phyloP scores from a whole-genome alignment of 2,113 vertebrate genomes.

The Phyllopteryx taeniolatus region DNA sequence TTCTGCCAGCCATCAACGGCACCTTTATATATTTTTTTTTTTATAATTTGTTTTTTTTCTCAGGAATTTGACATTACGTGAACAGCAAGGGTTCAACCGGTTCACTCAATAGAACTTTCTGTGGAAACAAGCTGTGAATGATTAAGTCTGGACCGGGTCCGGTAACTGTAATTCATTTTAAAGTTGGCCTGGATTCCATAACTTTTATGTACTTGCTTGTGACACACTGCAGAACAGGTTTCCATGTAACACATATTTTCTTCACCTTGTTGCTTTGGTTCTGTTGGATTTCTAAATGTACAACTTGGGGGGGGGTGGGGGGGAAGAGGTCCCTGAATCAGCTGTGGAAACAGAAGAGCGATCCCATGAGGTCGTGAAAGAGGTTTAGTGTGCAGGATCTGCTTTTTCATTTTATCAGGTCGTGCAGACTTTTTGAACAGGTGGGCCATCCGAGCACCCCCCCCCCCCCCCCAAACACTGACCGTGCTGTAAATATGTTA shows the following conservation, averaged over 20 bases:
- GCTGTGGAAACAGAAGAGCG: conserved; percentile 56
- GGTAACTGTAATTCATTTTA: conserved; percentile 23
- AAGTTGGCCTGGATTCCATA: conserved; percentile 12
- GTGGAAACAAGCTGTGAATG: conserved; percentile 20
- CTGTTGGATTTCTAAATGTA: conserved; percentile 27
- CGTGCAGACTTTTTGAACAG: conserved; percentile 67
- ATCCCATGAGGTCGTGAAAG: conserved; percentile 40
- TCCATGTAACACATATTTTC: conserved; percentile 10
- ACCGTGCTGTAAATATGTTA: conserved; percentile 17
- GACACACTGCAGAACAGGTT: conserved; percentile 17
- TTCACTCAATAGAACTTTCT: conserved; percentile 18
- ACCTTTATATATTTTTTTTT: not conserved
- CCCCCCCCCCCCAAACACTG: conserved; percentile 1
- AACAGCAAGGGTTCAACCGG: conserved; percentile 1
- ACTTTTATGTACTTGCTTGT: conserved; percentile 14
- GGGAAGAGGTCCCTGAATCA: conserved; percentile 23
- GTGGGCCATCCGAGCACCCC: conserved; percentile 37
- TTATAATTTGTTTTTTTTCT: too few relatives aligned
- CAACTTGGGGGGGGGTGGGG: conserved; percentile 17
- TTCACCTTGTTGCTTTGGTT: conserved; percentile 37
- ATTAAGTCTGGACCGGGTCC: conserved; percentile 15
- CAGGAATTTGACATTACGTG: conserved; percentile 15
- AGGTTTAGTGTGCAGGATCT: conserved; percentile 48
- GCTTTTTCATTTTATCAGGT: conserved; percentile 69
- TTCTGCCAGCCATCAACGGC: not conserved